Conservation (phyloP, 2,888 invertebrate genomes). For the Actias luna region DNA sequence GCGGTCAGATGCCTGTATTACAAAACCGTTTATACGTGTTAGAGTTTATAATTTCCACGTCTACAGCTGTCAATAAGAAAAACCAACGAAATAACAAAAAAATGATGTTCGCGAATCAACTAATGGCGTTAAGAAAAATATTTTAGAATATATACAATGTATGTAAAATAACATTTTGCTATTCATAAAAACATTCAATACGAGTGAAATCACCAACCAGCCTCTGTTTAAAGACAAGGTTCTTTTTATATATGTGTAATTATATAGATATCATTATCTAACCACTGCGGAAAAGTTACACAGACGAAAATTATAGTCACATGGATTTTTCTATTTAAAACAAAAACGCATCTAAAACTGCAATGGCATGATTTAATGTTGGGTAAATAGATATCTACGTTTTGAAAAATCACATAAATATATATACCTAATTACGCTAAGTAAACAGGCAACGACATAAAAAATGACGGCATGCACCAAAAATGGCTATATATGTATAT, state of each 20-base stretch:
- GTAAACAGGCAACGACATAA: neutral
- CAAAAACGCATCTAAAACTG: neutral
- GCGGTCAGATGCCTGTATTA: constrained; percentile 28
- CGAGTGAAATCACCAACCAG: neutral
- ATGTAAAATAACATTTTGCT: neutral
- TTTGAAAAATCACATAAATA: neutral
- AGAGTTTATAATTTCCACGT: constrained; percentile 15
- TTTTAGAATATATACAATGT: neutral
- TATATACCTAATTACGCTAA: neutral
- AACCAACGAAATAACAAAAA: neutral
- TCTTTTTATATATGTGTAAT: neutral
- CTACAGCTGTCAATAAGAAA: neutral
- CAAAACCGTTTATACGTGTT: constrained; percentile 28
- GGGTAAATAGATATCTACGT: neutral
- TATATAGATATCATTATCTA: neutral
- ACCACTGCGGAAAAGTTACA: neutral
- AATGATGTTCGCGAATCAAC: neutral
- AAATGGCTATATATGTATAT: neutral
- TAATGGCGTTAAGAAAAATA: neutral
- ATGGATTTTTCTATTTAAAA: neutral
- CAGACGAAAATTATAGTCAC: neutral
- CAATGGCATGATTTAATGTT: neutral
- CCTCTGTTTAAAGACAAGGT: neutral
- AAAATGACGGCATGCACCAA: neutral
- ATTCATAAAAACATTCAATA: neutral